These are phyloP conservation scores for Karalla daura DNA, from an alignment of 2,797 vertebrate species.

Conservation along the genomic window DNA sequence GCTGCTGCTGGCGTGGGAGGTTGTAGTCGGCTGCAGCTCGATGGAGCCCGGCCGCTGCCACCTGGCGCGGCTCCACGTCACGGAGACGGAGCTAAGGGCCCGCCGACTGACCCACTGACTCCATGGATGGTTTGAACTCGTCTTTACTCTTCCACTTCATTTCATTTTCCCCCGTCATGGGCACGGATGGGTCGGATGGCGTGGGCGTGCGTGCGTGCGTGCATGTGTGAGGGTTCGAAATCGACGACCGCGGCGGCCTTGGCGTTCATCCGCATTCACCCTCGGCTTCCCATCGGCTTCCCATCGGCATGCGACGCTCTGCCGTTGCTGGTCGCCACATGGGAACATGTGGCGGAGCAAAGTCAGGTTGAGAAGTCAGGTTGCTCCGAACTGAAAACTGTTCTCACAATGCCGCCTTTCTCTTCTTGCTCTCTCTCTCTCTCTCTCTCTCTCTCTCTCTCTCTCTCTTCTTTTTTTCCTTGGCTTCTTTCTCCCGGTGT, in stretches of 20 bases:
- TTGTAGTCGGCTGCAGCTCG: constrained; percentile 32
- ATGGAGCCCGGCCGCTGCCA: constrained; percentile 46
- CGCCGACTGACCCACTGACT: constrained; percentile 74
- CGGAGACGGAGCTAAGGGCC: constrained; percentile 74
- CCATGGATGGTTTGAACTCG: constrained; percentile 83
- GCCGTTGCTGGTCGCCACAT: constrained; percentile 41
- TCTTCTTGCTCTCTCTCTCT: constrained; percentile 61
- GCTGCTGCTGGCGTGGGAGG: constrained; percentile 18
- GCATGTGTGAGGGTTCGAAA: constrained; percentile 18
- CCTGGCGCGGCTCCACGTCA: constrained; percentile 70
- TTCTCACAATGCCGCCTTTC: constrained; percentile 89
- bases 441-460: constrained; percentile 13
- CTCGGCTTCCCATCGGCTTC: constrained; percentile 57
- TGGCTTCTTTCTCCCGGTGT: constrained; percentile 54
- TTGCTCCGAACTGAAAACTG: constrained; percentile 59
- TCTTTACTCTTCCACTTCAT: constrained; percentile 67
- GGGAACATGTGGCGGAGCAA: constrained; percentile 43
- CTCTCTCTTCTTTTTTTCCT: constrained; percentile 22
- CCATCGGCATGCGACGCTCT: constrained; percentile 58
- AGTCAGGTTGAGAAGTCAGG: no score
- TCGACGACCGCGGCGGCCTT: constrained; percentile 49
- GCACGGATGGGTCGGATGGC: constrained; percentile 31
- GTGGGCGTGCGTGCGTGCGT: constrained; percentile 25
- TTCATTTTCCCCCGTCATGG: constrained; percentile 56
- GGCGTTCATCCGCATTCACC: constrained; percentile 48